phyloP scores from a whole-genome alignment of 2,888 invertebrate species.

The Ophioninae sp. region DNA sequence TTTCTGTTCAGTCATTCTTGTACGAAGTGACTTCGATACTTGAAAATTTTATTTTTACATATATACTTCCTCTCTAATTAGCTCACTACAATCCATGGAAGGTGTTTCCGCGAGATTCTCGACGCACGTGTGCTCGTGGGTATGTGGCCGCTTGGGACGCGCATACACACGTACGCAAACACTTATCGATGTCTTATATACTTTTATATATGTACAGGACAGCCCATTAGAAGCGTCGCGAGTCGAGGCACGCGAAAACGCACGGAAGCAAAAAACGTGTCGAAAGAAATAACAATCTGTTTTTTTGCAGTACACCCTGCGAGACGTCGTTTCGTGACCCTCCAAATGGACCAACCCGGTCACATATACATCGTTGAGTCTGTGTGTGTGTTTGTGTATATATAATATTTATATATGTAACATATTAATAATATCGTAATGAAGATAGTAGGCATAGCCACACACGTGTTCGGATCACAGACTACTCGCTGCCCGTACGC shows the following conservation, averaged over 20 bases:
- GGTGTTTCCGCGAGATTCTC: conserved; percentile 62
- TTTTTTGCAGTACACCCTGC: background rate
- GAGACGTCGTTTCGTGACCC: background rate
- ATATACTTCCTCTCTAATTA: conserved; percentile 76
- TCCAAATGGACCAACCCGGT: background rate
- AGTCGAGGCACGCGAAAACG: background rate
- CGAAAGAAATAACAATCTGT: background rate
- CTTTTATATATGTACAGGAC: conserved; percentile 52
- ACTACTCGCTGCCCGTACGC: conserved; percentile 79
- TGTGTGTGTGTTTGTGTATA: background rate
- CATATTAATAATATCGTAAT: conserved; percentile 77
- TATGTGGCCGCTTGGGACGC: background rate
- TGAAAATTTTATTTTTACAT: conserved; percentile 73
- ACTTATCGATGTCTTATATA: conserved; percentile 39
- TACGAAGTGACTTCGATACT: conserved; percentile 63
- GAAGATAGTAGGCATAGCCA: conserved; percentile 81
- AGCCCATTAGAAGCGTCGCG: background rate
- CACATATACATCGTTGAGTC: background rate
- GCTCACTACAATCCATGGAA: conserved; percentile 76
- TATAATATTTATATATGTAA: conserved; percentile 71
- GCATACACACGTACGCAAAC: background rate
- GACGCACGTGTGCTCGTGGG: conserved; percentile 7
- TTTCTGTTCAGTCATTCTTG: conserved; percentile 49
- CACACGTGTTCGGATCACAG: conserved; percentile 80
- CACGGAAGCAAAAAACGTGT: background rate